phyloP scores from a whole-genome alignment of 2,113 vertebrate species.

The Pterocles burchelli region DNA sequence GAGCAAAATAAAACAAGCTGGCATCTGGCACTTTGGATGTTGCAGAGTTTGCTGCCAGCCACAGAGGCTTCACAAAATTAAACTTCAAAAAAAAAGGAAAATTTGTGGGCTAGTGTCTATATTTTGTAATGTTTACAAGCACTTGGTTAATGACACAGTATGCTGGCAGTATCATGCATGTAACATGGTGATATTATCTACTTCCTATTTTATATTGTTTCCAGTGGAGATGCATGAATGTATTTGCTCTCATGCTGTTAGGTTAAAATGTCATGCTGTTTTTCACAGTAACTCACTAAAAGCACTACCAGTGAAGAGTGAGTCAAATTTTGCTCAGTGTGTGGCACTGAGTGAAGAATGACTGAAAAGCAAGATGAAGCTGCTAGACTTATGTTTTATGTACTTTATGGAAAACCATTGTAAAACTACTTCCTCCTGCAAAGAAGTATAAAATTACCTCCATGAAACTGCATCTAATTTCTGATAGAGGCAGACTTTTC shows the following conservation, averaged over 20 bases:
- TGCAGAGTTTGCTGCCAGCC: background rate
- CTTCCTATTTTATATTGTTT: slow-evolving; percentile 31
- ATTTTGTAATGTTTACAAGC: slow-evolving; percentile 22
- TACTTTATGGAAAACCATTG: background rate
- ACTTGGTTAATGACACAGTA: background rate
- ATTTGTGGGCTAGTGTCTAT: background rate
- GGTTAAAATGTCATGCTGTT: slow-evolving; percentile 42
- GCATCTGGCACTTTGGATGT: background rate
- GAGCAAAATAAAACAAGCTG: slow-evolving; percentile 1
- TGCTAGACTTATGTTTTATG: background rate
- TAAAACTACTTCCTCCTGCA: background rate
- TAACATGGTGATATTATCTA: background rate
- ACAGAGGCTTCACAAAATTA: background rate
- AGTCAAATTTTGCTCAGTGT: slow-evolving; percentile 50
- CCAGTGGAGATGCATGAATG: background rate
- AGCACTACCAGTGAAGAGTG: background rate
- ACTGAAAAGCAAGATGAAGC: slow-evolving; percentile 21
- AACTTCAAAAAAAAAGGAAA: background rate
- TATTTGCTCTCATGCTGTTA: slow-evolving; percentile 29
- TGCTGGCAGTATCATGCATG: background rate
- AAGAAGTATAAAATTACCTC: background rate
- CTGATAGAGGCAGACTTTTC: background rate
- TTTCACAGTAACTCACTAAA: slow-evolving; percentile 45
- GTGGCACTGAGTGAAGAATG: background rate
- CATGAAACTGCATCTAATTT: background rate